Evolutionary conservation across 92 coral and sea anemone genomes (phyloP), one percentile per base, ranked within the genome.

Genomic region (Porites evermanni): DNA sequence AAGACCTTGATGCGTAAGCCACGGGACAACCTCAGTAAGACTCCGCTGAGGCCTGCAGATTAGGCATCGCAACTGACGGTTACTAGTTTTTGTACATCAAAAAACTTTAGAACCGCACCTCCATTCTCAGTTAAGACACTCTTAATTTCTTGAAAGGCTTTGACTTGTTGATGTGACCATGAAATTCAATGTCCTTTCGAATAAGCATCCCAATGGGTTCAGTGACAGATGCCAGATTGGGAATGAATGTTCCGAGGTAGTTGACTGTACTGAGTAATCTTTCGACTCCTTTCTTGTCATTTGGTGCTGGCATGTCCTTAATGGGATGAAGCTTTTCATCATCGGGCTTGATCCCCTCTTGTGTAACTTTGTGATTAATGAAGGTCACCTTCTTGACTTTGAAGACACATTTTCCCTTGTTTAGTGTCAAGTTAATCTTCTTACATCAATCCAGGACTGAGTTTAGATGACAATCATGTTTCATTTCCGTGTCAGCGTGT

Each of bases 331-430:
- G 32, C 54, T 84, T 84, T 20, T 74, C 82, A 60, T 84, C 66
- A 73, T 53, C 13, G 13, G 59, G 13, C 13, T 53, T 8, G 10
- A 75, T 54, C 54, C 26, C 47, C 54, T 75, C 47, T 75, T 53
- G 21, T 8, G 84, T 74, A 60, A 82, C 64, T 69, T 88, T 88
- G 72, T 82, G 79, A 72, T 88, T 88, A 10, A 80, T 75, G 61
- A 79, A 87, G 75, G 90, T 87, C 18, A 87, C 87, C 81, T 87
- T 80, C 70, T 71, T n/a, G 71, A 80, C 87, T 65, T 81, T 60
- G 63, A 87, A 79, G 64, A 67, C 86, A 50, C 82, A 87, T 72
- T 80, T 87, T 68, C 81, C 87, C 58, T 56, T 52, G 53, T 86
- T 64, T 47, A 74, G 60, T 47, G 77, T 20, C 21, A 18, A 20